Evolutionary conservation across 2,797 vertebrate genomes (phyloP).

Genomic region (Alfaro cultratus): DNA sequence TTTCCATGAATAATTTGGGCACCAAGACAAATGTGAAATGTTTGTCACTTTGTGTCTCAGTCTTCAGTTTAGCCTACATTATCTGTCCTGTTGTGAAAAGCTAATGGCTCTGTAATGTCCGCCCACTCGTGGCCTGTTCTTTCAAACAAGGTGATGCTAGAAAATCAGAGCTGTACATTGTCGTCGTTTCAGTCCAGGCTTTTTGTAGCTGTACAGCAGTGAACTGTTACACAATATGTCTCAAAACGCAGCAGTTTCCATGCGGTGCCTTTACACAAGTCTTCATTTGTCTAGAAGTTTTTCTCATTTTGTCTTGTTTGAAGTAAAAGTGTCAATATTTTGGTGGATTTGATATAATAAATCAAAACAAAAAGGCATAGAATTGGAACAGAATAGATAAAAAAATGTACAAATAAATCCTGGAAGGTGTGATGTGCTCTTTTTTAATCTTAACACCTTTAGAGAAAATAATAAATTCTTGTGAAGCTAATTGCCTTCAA

Average conservation of each 20-base stretch:
- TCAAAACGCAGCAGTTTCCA: background rate
- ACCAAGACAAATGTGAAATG: background rate
- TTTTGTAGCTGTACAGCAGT: background rate
- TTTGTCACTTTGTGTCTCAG: background rate
- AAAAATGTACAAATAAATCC: background rate
- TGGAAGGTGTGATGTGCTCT: background rate
- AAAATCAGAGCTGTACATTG: background rate
- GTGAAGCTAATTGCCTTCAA: background rate
- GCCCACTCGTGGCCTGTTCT: slow-evolving; percentile 1
- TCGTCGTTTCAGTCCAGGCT: background rate
- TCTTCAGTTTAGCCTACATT: background rate
- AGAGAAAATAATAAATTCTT: background rate
- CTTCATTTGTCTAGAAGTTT: background rate
- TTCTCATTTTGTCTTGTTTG: background rate
- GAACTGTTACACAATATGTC: background rate
- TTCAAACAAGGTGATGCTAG: background rate
- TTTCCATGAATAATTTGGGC: background rate
- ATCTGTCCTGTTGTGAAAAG: background rate
- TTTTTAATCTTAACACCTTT: background rate
- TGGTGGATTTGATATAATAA: background rate
- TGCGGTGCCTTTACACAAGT: background rate
- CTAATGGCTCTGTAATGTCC: background rate
- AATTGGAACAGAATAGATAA: background rate
- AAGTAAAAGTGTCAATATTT: background rate
- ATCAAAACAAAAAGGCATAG: background rate